Conservation (phyloP, 2,797 vertebrate genomes). For the Acipenser transmontanus region DNA sequence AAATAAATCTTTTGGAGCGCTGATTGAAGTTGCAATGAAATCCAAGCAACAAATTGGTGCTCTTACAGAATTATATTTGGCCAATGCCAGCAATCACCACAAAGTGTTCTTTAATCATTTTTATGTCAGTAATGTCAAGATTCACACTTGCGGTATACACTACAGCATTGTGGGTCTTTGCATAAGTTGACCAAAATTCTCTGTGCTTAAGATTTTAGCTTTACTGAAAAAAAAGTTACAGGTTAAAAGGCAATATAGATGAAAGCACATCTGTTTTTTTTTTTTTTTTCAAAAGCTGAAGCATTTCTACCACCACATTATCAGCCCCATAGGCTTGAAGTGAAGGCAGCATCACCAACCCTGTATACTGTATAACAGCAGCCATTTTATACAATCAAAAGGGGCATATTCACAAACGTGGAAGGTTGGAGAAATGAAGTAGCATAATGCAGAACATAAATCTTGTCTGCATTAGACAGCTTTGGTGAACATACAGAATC, state of each 20-base stretch:
- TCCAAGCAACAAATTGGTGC: constrained; percentile 42
- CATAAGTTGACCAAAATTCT: constrained; percentile 6
- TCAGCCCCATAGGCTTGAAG: not conserved
- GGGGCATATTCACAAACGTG: not conserved
- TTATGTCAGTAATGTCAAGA: constrained; percentile 50
- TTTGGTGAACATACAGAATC: not conserved
- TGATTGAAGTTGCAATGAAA: constrained; percentile 48
- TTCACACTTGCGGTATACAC: constrained; percentile 9
- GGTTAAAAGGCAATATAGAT: too few species aligned
- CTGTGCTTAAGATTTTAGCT: not conserved
- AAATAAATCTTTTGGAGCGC: constrained; percentile 48
- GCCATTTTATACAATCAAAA: not conserved
- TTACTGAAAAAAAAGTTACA: too few species aligned
- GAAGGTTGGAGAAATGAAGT: not conserved
- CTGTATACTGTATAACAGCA: not conserved
- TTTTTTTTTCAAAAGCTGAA: not conserved
- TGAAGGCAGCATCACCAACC: not conserved
- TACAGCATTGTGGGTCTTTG: not conserved
- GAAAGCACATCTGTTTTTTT: not conserved
- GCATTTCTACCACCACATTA: too few species aligned
- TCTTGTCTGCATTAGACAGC: not conserved
- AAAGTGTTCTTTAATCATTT: constrained; percentile 42
- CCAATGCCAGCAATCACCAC: constrained; percentile 53
- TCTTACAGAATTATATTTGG: constrained; percentile 5
- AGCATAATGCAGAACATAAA: not conserved